phyloP scores from a whole-genome alignment of 2,888 invertebrate genomes.

The Caenorhabditis angaria region DNA sequence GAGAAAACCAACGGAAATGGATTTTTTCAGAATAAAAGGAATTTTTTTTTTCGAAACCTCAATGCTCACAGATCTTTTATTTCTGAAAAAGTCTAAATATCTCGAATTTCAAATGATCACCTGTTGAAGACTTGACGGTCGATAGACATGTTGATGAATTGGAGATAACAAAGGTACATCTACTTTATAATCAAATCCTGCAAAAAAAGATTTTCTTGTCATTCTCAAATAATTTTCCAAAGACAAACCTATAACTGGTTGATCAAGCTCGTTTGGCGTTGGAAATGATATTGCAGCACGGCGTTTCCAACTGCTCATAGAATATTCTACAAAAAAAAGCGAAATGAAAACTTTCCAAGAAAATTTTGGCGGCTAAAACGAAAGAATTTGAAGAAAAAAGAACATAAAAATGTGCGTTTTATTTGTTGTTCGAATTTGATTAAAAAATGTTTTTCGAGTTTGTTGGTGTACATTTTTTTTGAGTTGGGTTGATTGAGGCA shows the following conservation, averaged over 20 bases:
- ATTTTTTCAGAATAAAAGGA: too few species aligned
- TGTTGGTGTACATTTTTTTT: too few species aligned
- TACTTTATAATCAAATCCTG: conserved; percentile 49
- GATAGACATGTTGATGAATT: conserved; percentile 55
- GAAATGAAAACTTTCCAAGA: not conserved
- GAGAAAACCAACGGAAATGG: not conserved
- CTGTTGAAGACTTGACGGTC: conserved; percentile 60
- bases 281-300: conserved; percentile 52
- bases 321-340: conserved; percentile 5
- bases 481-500: not conserved
- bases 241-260: conserved; percentile 44
- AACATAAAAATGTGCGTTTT: conserved; percentile 1
- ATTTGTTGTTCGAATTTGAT: not conserved
- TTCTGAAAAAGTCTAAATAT: not conserved
- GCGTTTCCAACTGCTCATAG: conserved; percentile 53
- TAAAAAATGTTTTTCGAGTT: not conserved
- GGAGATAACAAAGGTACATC: conserved; percentile 59
- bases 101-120: conserved; percentile 19
- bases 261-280: conserved; percentile 37
- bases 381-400: not conserved
- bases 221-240: not conserved
- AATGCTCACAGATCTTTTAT: not conserved
- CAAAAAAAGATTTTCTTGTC: conserved; percentile 14
- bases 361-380: not conserved
- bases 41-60: not conserved